These are phyloP conservation scores for Brachionus koreanus DNA, from an alignment of 1,140 invertebrate genomes.

Conservation along the genomic window DNA sequence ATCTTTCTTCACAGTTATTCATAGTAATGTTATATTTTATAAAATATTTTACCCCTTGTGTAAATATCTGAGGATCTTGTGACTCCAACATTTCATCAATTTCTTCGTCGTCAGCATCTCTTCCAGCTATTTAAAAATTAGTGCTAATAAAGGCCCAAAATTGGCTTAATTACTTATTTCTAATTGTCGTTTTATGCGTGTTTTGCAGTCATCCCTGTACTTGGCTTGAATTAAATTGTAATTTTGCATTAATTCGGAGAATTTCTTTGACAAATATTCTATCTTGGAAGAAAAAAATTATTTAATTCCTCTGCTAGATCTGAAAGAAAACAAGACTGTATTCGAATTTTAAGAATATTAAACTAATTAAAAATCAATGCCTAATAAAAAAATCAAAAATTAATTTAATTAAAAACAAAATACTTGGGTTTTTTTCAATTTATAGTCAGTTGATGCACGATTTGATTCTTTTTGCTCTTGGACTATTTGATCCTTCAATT, in stretches of 20 bases:
- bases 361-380: too few relatives aligned
- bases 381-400: background rate
- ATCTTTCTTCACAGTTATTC: too few relatives aligned
- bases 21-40: too few relatives aligned
- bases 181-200: conserved; percentile 52
- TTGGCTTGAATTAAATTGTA: conserved; percentile 53
- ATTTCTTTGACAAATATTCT: conserved; percentile 46
- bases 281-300: background rate
- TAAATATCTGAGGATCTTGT: conserved; percentile 92
- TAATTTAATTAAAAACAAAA: background rate
- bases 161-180: conserved; percentile 51
- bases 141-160: background rate
- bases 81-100: conserved; percentile 97
- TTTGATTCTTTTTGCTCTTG: conserved; percentile 90
- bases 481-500: conserved; percentile 98
- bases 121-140: conserved; percentile 66
- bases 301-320: background rate
- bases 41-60: conserved; percentile 78
- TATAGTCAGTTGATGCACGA: conserved; percentile 91
- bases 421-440: conserved; percentile 89
- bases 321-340: too few relatives aligned
- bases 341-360: too few relatives aligned
- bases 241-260: conserved; percentile 54
- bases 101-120: conserved; percentile 90
- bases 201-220: conserved; percentile 53